Base-by-base conservation (phyloP, 2,888 invertebrate species). In the Andrena marginata region DNA sequence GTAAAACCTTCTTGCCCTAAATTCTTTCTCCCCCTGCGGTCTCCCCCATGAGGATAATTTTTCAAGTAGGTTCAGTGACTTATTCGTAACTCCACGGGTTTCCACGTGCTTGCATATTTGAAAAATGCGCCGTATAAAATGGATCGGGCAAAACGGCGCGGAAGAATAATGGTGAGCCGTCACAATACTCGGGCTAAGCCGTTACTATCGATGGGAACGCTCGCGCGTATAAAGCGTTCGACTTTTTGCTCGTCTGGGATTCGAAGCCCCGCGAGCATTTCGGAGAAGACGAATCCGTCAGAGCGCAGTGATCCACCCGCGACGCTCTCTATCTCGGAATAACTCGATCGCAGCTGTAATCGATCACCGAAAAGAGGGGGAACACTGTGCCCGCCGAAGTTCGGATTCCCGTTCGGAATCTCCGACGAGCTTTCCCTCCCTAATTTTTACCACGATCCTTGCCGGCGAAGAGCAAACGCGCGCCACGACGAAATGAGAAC, bases 111-210 rank as follows among this genome's bases (percentile, higher is more conserved):
- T 51, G 82, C 42, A 56, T 8, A 62, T 70, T 80, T 82, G 87
- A 82, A 68, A 82, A 77, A 86, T 87, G 87, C 73, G 31, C 23
- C 60, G 33, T 67, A 78, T 79, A 86, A 77, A 72, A 65, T 75
- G 71, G 76, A 84, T 69, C 64, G 59, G 68, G 67, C 54, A 75
- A 77, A 85, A 82, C 82, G 76, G 48, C 72, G 72, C 69, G 68
- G 76, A 86, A 81, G 86, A 86, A 69, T 86, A 86, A 86, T 81
- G 81, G 76, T 62, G 69, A 13, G 8, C 71, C 80, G 86, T 84
- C 86, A 84, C 84, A 77, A 81, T 86, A 86, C 77, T 72, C 81
- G 76, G 76, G 67, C 79, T 56, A 69, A 86, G 59, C 74, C 71
- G 81, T 86, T 86, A 69, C 62, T 70, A 86, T 84, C 83, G 80